Evolutionary conservation across 2,113 vertebrate genomes (phyloP).

Genomic region (Sylvia atricapilla): DNA sequence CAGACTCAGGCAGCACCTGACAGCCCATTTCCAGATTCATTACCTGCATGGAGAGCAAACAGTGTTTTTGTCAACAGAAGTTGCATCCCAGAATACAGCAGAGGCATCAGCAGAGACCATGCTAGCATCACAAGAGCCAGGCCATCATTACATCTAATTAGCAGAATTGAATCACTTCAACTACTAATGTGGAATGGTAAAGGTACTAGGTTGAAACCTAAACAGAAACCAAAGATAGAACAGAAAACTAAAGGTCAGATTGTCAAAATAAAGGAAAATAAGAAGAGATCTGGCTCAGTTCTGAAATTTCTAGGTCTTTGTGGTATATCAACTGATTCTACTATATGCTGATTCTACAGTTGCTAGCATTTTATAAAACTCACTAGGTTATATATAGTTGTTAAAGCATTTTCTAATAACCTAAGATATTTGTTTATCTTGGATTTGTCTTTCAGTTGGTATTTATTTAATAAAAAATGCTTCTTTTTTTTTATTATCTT

Average conservation of each 20-base stretch:
- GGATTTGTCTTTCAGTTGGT: background rate
- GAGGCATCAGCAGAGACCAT: background rate
- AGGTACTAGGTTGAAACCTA: background rate
- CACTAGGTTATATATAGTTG: background rate
- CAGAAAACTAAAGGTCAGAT: background rate
- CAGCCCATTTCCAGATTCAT: background rate
- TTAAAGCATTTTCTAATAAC: background rate
- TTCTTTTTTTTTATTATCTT: background rate
- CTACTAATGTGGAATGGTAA: background rate
- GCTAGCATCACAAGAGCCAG: background rate
- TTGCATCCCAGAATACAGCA: background rate
- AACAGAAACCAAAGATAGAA: background rate
- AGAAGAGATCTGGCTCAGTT: background rate
- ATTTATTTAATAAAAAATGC: background rate
- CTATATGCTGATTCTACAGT: rapidly evolving
- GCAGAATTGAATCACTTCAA: background rate
- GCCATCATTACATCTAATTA: background rate
- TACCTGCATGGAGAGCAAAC: background rate
- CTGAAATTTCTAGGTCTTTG: background rate
- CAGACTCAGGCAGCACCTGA: background rate
- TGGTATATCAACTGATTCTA: background rate
- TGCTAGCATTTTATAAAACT: background rate
- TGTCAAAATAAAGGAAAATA: background rate
- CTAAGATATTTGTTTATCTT: background rate
- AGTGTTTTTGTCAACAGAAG: background rate